phyloP scores from a whole-genome alignment of 2,888 invertebrate genomes.

The Ormia ochracea region DNA sequence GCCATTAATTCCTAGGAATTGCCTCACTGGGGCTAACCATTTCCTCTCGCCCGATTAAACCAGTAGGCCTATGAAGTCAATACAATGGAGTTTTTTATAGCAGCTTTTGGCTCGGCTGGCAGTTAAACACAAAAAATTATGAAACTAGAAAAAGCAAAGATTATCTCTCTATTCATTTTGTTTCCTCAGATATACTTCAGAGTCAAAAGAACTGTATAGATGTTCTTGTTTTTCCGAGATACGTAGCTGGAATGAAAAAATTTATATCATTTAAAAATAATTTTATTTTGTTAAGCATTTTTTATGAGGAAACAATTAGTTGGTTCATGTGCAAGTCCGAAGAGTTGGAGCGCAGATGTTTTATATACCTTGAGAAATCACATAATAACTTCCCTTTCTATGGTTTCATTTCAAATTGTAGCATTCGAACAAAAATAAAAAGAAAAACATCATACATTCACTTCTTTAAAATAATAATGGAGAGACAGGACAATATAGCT shows the following conservation, averaged over 20 bases:
- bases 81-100: too few relatives aligned
- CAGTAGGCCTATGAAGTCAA: too few relatives aligned
- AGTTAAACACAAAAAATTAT: too few relatives aligned
- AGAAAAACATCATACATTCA: neutral
- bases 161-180: too few relatives aligned
- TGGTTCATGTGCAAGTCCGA: neutral
- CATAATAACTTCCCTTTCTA: slow-evolving; percentile 13
- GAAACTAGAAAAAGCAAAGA: too few relatives aligned
- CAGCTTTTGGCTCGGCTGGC: too few relatives aligned
- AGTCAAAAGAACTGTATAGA: too few relatives aligned
- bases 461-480: neutral
- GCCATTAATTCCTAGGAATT: too few relatives aligned
- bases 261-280: slow-evolving; percentile 10
- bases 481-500: neutral
- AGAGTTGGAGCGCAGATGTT: neutral
- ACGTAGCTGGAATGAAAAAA: neutral
- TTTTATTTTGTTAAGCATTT: neutral
- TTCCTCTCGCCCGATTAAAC: too few relatives aligned
- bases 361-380: slow-evolving; percentile 34
- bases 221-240: neutral
- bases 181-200: too few relatives aligned
- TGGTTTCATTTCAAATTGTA: slow-evolving; percentile 3
- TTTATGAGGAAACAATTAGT: slow-evolving; percentile 6
- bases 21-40: too few relatives aligned
- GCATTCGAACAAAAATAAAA: neutral